A percentile compares a stretch with the other conserved stretches of the same genome.
These are phyloP conservation scores for Trematomus loennbergii DNA, from an alignment of 2,113 vertebrate species.

Conservation along the genomic window DNA sequence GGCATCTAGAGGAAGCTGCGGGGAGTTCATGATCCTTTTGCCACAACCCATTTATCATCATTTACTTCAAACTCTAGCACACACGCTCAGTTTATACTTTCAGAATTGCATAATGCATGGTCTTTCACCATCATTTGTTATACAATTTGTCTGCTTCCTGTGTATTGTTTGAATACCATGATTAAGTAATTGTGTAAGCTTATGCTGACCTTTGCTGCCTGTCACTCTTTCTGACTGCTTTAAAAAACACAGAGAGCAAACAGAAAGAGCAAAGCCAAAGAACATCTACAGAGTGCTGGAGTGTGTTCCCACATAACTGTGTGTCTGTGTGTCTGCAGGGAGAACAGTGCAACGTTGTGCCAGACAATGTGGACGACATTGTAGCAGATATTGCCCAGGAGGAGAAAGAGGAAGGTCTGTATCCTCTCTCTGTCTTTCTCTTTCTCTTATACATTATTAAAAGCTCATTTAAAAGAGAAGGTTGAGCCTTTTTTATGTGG, in stretches of 20 bases:
- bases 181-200: background rate
- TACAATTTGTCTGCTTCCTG: background rate
- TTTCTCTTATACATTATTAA: background rate
- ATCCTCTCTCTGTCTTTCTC: background rate
- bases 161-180: background rate
- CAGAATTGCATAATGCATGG: background rate
- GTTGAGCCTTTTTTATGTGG: too few relatives aligned
- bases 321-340: slow-evolving; percentile 85
- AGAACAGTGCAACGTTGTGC: slow-evolving; percentile 97
- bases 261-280: background rate
- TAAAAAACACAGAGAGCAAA: background rate
- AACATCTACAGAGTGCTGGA: background rate
- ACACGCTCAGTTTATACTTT: background rate
- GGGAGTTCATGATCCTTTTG: slow-evolving; percentile 23
- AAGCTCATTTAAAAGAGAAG: too few relatives aligned
- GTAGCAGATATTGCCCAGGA: slow-evolving; percentile 97
- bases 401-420: slow-evolving; percentile 97
- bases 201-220: background rate
- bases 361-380: slow-evolving; percentile 98
- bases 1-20: slow-evolving; percentile 72
- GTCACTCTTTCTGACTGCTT: slow-evolving; percentile 3
- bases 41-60: background rate
- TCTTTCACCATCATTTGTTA: background rate
- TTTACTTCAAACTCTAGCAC: background rate
- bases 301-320: slow-evolving; percentile 3